A percentile compares a stretch with the other conserved stretches of the same genome.
Conservation (phyloP, 2,888 invertebrate species). For the Crossocerus cetratus region DNA sequence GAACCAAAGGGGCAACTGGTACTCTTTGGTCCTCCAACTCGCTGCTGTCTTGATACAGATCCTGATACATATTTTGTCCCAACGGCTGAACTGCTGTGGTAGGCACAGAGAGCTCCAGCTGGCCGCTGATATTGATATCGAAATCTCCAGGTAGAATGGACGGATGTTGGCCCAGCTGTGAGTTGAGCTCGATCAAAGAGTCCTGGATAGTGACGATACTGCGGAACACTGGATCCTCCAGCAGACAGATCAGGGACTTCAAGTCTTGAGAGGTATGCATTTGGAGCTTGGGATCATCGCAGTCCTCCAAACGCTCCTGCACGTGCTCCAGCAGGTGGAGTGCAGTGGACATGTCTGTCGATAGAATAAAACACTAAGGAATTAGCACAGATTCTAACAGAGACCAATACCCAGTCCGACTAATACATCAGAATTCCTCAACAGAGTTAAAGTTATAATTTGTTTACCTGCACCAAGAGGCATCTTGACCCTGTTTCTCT, state of each 20-base stretch:
- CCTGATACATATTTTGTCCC: constrained; percentile 70
- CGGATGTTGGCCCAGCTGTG: constrained; percentile 92
- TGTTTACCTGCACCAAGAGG: constrained; percentile 60
- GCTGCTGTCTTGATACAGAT: constrained; percentile 72
- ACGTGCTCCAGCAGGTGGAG: constrained; percentile 93
- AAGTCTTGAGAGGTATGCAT: constrained; percentile 87
- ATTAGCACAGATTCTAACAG: background rate
- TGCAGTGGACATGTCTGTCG: constrained; percentile 90
- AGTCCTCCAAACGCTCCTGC: constrained; percentile 90
- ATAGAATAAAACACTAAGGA: constrained; percentile 21
- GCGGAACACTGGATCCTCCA: constrained; percentile 93
- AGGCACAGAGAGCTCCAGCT: constrained; percentile 72
- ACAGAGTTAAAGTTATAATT: background rate
- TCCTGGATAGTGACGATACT: constrained; percentile 95
- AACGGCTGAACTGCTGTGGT: constrained; percentile 70
- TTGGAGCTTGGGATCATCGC: constrained; percentile 90
- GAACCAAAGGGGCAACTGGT: constrained; percentile 83
- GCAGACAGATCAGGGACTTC: constrained; percentile 87
- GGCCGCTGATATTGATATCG: constrained; percentile 90
- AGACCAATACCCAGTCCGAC: background rate
- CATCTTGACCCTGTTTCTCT: constrained; percentile 45
- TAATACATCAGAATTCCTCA: no score
- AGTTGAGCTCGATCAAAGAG: constrained; percentile 91
- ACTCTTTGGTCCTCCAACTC: constrained; percentile 89
- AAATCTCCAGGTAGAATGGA: constrained; percentile 95